Evolutionary conservation across 2,888 invertebrate genomes (phyloP).

Genomic region (Ormyrus labotus): DNA sequence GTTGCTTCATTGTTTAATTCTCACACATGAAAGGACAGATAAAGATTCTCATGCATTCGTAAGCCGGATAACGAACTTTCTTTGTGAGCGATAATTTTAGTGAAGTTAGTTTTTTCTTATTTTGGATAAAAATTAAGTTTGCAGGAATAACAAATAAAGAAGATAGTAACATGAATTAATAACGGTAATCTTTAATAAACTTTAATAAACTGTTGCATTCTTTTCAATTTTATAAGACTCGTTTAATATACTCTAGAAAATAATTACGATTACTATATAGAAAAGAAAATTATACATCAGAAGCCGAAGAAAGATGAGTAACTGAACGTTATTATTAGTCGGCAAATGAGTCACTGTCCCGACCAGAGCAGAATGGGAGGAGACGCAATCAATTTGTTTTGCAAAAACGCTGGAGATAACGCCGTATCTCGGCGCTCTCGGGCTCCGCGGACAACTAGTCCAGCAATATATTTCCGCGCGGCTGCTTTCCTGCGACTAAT

Average conservation of each 20-base stretch:
- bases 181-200: too few relatives aligned
- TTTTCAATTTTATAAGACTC: not conserved
- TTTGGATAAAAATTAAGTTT: too few relatives aligned
- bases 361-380: constrained; percentile 53
- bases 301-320: not conserved
- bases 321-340: constrained; percentile 42
- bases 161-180: too few relatives aligned
- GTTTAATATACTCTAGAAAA: not conserved
- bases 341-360: constrained; percentile 63
- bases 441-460: too few relatives aligned
- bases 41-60: constrained; percentile 2
- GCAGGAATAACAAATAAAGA: too few relatives aligned
- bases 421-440: too few relatives aligned
- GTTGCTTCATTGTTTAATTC: constrained; percentile 15
- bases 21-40: not conserved
- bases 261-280: too few relatives aligned
- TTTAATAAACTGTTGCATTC: too few relatives aligned
- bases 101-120: too few relatives aligned
- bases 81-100: not conserved
- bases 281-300: too few relatives aligned
- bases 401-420: not conserved
- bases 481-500: constrained; percentile 57
- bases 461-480: too few relatives aligned
- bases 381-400: constrained; percentile 58
- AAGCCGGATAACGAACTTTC: constrained; percentile 13